Base-by-base conservation (phyloP, 2,113 vertebrate genomes). In the Percopsis transmontana region DNA sequence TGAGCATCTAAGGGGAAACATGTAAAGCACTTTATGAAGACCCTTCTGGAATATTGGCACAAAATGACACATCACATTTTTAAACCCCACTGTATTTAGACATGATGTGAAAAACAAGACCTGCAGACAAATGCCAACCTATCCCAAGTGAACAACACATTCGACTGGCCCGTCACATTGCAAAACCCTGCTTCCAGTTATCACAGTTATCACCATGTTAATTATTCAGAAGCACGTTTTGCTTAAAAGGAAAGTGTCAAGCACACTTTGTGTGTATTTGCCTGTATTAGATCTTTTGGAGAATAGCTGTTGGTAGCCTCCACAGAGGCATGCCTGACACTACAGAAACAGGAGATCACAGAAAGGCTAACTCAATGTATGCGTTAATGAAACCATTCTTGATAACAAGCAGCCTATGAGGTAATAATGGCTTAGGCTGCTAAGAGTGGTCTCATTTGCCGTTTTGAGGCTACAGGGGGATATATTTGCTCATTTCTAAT, bases 161-260 rank as follows among this genome's bases (percentile, higher is more conserved):
- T 38, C 11, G 33, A 24, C 16, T 38, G 48, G 4, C 14, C 42
- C n/a, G 8, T 20, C 21, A 42, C 50, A 48, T 20, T 3, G 48
- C 19, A 33, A 13, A 33, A 41, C 44, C 45, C 51, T 4, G 10
- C 21, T 20, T 51, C 41, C 27, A 63, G 58, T 61, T 62, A 42
- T 47, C 52, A 62, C 71, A 64, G 79, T 73, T 75, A 76, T 44
- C 40, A 55, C 33, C n/a, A 58, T 68, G 39, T 68, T 19, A 82
- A 81, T 81, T 61, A 81, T 77, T 74, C 48, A 77, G 44, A 13
- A 18, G 8, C 58, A 51, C 52, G 39, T 21, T 53, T 54, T 52
- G 60, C 57, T 59, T 62, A 23, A 21, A 48, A 45, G 42, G 42
- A 45, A 16, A 5, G 42, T 4, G 3, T n/a, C 45, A 15, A 16